Evolutionary conservation across 2,113 vertebrate genomes (phyloP), one percentile per base, ranked within the genome.

Genomic region (Martes martes): DNA sequence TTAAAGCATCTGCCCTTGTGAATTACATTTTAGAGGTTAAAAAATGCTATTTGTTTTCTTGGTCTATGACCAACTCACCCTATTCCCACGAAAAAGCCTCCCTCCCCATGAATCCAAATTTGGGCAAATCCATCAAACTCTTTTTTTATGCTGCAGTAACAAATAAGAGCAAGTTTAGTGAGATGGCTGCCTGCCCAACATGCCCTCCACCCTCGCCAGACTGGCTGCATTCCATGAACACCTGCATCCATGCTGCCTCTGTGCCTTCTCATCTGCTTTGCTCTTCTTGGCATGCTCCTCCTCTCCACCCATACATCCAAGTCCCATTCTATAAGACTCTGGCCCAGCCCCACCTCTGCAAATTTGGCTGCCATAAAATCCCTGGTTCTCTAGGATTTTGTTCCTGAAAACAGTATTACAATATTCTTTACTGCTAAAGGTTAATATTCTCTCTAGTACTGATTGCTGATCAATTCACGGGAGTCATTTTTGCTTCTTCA

Each of bases 1-100:
- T 90, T 92, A 90, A 87, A 96, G 83, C 33, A 80, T 80, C 90
- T 95, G 69, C 92, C 95, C 71, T 73, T 80, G 83, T 84, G 90
- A 97, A 94, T 90, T 85, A 83, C 76, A 96, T 92, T 94, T 90
- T 81, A 94, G 57, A 96, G 39, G 61, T 94, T 94, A 73, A 92
- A 95, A 95, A 96, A 63, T 2, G 71, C 2, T 33, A 31, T 23
- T 85, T 23, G 6, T 95, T 83, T 79, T 95, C 91, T 94, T 81
- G 52, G 78, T 94, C 96, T 86, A 47, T n/a, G 57, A 63, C 33
- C 80, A 31, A 86, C 31, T 55, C 52, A 55, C 26, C 36, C 15
- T 50, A 52, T 4, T 33, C 26, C 4, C 39, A 92, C 69, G 91
- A 84, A 92, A 63, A 86, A 7, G 7, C 2, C 7, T 14, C 31